Conservation (phyloP, 2,888 invertebrate genomes). For the Napeogenes sylphis region DNA sequence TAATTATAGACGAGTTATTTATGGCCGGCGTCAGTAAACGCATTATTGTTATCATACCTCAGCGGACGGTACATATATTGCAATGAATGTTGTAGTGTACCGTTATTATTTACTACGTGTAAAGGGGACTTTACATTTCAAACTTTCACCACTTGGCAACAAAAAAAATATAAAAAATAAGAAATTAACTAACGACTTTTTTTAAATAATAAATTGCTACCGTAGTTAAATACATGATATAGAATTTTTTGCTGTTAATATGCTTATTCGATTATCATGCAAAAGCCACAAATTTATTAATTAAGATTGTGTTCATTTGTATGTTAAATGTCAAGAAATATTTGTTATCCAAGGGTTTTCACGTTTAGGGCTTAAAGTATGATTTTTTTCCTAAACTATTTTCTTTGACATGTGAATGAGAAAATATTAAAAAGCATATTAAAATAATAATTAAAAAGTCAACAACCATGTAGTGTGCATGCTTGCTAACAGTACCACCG, state of each 20-base stretch:
- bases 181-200: neutral
- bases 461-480: constrained; percentile 30
- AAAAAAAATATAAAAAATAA: neutral
- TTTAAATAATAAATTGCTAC: too few species aligned
- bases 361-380: too few species aligned
- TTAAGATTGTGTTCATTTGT: too few species aligned
- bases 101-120: constrained; percentile 16
- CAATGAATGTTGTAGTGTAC: constrained; percentile 18
- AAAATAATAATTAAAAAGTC: neutral
- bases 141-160: neutral
- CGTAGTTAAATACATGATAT: too few species aligned
- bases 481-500: constrained; percentile 44
- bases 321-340: too few species aligned
- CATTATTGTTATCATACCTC: constrained; percentile 12
- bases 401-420: too few species aligned
- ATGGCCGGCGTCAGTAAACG: neutral
- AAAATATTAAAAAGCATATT: neutral
- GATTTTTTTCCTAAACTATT: too few species aligned
- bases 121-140: neutral
- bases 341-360: too few species aligned
- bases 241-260: too few species aligned
- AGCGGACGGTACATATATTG: constrained; percentile 7
- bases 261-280: too few species aligned
- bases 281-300: too few species aligned
- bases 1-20: too few species aligned